Evolutionary conservation across 2,888 invertebrate species (phyloP), one percentile per base, ranked within the genome.

Genomic region (Lithosia quadra): DNA sequence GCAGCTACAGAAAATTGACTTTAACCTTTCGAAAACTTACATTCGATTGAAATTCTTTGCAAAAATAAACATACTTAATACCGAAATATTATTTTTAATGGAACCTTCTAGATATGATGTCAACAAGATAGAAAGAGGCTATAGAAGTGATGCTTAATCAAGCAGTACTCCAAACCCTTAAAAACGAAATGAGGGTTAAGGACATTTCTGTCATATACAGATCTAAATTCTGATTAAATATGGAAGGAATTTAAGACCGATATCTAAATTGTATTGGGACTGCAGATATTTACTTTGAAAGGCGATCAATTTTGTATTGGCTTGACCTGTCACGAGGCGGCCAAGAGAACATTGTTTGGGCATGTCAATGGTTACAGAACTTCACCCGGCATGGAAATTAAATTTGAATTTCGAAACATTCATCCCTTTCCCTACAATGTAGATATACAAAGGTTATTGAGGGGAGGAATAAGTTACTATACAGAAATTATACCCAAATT

Each of bases 211-310:
- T 56, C 34, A 56, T 55, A 70, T 18, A 62, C 56, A 66, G 60
- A 53, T 69, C 62, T 71, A 62, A 69, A 71, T 69, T 73, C 64
- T 68, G 75, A 71, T 72, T 70, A 71, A 80, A 73, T 63, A 53
- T 66, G 55, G 36, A 57, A 60, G 56, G 69, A 79, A 72, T 70
- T 68, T 57, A 59, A 56, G 64, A 59, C 43, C 64, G 33, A 80
- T 71, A 67, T 58, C 57, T 72, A 73, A 80, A 80, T 78, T 78
- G 66, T 74, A 68, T 78, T 69, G 69, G 62, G 67, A 56, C 66
- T 56, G 64, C 33, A 63, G 63, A 65, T 69, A 60, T 70, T 60
- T 65, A 53, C 22, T 58, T 68, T 28, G 67, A 69, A 71, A 68
- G 66, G 65, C 59, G 64, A 78, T 76, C 70, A 67, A 76, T 74